Percentiles rank a stretch among this genome's conserved stretches.
phyloP scores from a whole-genome alignment of 2,797 vertebrate species.

The Graptemys geographica region DNA sequence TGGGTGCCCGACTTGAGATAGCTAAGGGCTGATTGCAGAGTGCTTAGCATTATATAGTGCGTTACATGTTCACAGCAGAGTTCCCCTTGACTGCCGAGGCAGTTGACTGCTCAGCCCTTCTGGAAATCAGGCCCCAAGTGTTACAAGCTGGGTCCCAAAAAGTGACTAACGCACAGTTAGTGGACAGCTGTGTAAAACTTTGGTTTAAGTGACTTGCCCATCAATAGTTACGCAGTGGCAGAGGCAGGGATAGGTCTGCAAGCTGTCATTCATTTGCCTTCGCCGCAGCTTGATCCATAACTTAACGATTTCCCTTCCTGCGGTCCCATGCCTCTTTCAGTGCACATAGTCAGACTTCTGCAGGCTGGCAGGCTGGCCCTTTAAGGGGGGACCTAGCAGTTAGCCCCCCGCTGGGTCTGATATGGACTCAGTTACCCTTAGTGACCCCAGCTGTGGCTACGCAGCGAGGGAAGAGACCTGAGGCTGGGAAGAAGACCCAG shows the following conservation, averaged over 20 bases:
- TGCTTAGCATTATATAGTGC: conserved; percentile 19
- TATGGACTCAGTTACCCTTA: no score
- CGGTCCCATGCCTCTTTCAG: not conserved
- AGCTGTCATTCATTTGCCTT: conserved; percentile 8
- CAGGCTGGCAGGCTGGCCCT: not conserved
- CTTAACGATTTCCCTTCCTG: not conserved
- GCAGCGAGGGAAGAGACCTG: no score
- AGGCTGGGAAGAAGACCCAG: no score
- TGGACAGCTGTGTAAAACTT: not conserved
- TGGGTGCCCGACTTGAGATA: conserved; percentile 28
- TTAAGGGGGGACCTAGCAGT: no score
- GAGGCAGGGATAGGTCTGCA: not conserved
- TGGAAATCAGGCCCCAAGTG: not conserved
- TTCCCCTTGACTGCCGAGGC: not conserved
- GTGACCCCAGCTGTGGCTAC: no score
- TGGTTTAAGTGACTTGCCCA: not conserved
- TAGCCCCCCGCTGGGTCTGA: no score
- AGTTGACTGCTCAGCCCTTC: conserved; percentile 19
- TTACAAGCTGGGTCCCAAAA: not conserved
- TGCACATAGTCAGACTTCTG: not conserved
- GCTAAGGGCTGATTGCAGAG: conserved; percentile 43
- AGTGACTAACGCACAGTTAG: not conserved
- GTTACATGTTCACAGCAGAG: conserved; percentile 41
- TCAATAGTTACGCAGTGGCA: not conserved
- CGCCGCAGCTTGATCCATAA: not conserved